A percentile compares a stretch with the other conserved stretches of the same genome.
Evolutionary conservation across 2,888 invertebrate genomes (phyloP).

Genomic region (Lissocephala sabroskyi): DNA sequence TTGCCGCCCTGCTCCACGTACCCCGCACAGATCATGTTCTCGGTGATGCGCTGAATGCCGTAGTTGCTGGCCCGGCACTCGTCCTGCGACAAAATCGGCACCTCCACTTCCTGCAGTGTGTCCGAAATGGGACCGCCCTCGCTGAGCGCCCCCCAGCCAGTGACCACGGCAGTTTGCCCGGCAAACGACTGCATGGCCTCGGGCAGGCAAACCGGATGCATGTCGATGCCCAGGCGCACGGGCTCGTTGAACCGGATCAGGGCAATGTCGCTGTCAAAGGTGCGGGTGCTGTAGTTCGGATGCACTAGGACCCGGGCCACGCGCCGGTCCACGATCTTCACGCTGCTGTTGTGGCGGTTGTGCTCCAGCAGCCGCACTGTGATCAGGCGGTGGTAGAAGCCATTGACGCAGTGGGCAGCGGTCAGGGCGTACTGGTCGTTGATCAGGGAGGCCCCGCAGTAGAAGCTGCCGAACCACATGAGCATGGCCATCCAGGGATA

Average conservation of each 20-base stretch:
- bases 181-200: slow-evolving; percentile 61
- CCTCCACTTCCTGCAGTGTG: slow-evolving; percentile 80
- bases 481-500: slow-evolving; percentile 81
- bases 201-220: slow-evolving; percentile 87
- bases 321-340: slow-evolving; percentile 61
- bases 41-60: slow-evolving; percentile 61
- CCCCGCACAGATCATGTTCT: slow-evolving; percentile 71
- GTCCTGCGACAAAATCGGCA: slow-evolving; percentile 80
- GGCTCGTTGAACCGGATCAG: slow-evolving; percentile 79
- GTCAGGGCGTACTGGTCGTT: slow-evolving; percentile 83
- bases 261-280: slow-evolving; percentile 89
- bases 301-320: slow-evolving; percentile 75
- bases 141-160: slow-evolving; percentile 85
- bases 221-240: slow-evolving; percentile 75
- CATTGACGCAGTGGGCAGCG: slow-evolving; percentile 82
- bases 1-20: slow-evolving; percentile 63
- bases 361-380: slow-evolving; percentile 82
- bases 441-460: slow-evolving; percentile 84
- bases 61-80: slow-evolving; percentile 66
- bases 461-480: slow-evolving; percentile 75
- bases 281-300: slow-evolving; percentile 79
- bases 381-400: slow-evolving; percentile 76
- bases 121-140: slow-evolving; percentile 81
- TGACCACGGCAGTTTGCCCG: slow-evolving; percentile 75
- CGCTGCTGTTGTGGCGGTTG: slow-evolving; percentile 75